Evolutionary conservation across 2,888 invertebrate genomes (phyloP).

Genomic region (Temnothorax ravouxi): DNA sequence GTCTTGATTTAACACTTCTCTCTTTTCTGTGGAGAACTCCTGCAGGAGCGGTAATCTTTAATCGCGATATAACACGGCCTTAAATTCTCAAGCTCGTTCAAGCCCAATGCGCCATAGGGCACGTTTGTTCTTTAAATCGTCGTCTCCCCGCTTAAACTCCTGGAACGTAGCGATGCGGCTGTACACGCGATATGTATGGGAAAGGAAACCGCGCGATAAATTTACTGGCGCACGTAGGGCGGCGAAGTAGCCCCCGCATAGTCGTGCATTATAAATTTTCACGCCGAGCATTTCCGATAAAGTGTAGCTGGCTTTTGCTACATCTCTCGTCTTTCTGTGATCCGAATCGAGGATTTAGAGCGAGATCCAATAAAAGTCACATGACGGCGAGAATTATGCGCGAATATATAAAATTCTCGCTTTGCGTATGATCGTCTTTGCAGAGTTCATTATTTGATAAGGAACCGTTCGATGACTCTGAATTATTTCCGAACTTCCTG

Average conservation of each 20-base stretch:
- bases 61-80: constrained; percentile 7
- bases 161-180: constrained; percentile 7
- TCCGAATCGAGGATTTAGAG: constrained; percentile 23
- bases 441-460: background rate
- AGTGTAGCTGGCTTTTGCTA: background rate
- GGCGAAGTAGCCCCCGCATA: constrained; percentile 15
- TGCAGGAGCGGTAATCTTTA: constrained; percentile 19
- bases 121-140: constrained; percentile 60
- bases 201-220: constrained; percentile 20
- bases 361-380: background rate
- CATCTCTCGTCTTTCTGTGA: background rate
- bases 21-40: background rate
- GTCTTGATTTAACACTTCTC: too few relatives aligned
- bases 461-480: background rate
- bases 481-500: background rate
- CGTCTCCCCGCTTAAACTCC: constrained; percentile 40
- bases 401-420: background rate
- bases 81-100: constrained; percentile 53
- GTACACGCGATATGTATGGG: constrained; percentile 23
- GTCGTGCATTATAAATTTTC: constrained; percentile 48
- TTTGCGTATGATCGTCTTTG: background rate
- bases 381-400: background rate
- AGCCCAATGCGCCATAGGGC: constrained; percentile 38
- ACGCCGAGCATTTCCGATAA: constrained; percentile 22
- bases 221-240: constrained; percentile 11